Base-by-base conservation (phyloP, 2,797 vertebrate species). In the Thripadectes ignobilis region DNA sequence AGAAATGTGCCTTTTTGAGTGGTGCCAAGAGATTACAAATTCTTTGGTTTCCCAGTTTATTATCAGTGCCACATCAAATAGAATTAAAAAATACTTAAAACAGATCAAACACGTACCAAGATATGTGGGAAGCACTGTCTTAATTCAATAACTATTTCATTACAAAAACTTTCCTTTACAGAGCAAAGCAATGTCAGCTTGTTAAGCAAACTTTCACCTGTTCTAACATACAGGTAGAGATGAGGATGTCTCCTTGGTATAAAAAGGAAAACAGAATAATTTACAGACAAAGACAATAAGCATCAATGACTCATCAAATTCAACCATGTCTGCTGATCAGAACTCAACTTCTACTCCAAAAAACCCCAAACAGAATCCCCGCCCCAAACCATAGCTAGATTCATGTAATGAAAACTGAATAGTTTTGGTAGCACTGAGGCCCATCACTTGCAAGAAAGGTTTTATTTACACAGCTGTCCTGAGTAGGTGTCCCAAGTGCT, bases 391-490 rank as follows among this genome's bases (percentile, higher is more conserved):
- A 0, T 32, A 74, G 71, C 15, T 7, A 55, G 52, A 80, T 68
- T 61, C 61, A 68, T 0, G 2, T n/a, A 27, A 61, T 38, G 58
- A 67, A 77, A 71, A 91, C 0, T 0, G 30, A 58, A 55, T 5
- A 39, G 29, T 52, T 95, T 76, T 2, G 3, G 23, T 58, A 65
- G n/a, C 34, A 39, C 30, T 19, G 38, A 48, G 80, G 27, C 38
- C 24, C 52, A 57, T 26, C 41, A 43, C 41, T 57, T 62, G 17
- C 45, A 87, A 88, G 39, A 85, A 69, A 79, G 36, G 22, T 65
- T 85, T 81, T 85, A 72, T 62, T 76, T 80, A 87, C 29, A 54
- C 27, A 80, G 34, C 20, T 80, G 18, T 39, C 51, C 36, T 32
- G 13, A 1, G 1, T 0, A 61, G 61, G 46, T 55, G 49, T 68